phyloP scores from a whole-genome alignment of 2,797 vertebrate species.

The Zalophus californianus region DNA sequence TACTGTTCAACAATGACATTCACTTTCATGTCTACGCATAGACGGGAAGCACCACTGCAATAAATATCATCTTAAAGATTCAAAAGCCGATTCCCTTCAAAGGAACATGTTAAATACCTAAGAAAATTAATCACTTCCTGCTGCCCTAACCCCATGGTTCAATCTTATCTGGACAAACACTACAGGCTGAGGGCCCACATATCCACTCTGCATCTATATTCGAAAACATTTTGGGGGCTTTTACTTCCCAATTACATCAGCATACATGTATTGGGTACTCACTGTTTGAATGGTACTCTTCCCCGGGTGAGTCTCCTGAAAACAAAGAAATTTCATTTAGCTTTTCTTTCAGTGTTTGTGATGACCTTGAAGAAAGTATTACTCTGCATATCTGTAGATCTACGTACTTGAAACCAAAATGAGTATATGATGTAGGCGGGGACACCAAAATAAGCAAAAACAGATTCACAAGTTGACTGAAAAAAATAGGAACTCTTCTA shows the following conservation, averaged over 20 bases:
- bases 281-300: background rate
- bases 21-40: conserved; percentile 86
- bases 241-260: conserved; percentile 58
- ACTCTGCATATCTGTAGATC: background rate
- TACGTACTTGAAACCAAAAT: conserved; percentile 33
- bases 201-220: background rate
- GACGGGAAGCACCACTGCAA: conserved; percentile 59
- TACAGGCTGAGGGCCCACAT: background rate
- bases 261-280: background rate
- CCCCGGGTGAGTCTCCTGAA: background rate
- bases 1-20: conserved; percentile 84
- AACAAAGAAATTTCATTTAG: conserved; percentile 39
- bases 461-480: conserved; percentile 29
- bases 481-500: conserved; percentile 8
- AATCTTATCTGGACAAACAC: conserved; percentile 30
- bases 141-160: conserved; percentile 65
- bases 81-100: conserved; percentile 82
- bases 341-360: conserved; percentile 29
- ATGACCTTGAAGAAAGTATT: background rate
- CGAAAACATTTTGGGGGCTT: conserved; percentile 22
- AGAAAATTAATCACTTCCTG: conserved; percentile 85
- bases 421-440: background rate
- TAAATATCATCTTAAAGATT: conserved; percentile 77
- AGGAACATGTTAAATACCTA: conserved; percentile 85
- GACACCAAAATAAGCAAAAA: background rate